Conservation (phyloP, 2,888 invertebrate species). For the Cremastobaeus sp. region DNA sequence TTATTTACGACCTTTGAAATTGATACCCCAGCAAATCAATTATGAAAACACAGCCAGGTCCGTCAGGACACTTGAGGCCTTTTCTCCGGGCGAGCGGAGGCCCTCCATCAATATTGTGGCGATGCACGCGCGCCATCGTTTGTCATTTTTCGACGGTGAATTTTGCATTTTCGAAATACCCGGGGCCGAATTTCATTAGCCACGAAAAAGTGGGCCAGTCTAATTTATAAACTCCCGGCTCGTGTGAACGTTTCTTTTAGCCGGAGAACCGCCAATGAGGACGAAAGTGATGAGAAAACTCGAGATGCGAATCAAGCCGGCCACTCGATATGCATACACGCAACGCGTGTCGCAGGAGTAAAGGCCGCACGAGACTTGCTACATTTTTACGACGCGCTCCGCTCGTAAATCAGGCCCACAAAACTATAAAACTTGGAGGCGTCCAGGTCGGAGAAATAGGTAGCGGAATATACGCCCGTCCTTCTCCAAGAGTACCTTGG, state of each 20-base stretch:
- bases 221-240: constrained; percentile 18
- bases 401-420: constrained; percentile 72
- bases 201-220: constrained; percentile 1
- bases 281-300: constrained; percentile 34
- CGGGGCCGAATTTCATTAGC: constrained; percentile 23
- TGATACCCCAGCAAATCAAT: constrained; percentile 73
- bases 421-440: constrained; percentile 70
- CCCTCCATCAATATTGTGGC: constrained; percentile 37
- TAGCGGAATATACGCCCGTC: constrained; percentile 56
- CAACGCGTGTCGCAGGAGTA: constrained; percentile 52
- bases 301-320: constrained; percentile 17
- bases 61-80: constrained; percentile 32
- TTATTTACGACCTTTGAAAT: constrained; percentile 76
- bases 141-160: constrained; percentile 26
- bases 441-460: constrained; percentile 61
- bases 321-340: constrained; percentile 45
- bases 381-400: constrained; percentile 71
- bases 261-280: too few relatives aligned
- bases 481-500: constrained; percentile 44
- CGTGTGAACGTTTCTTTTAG: too few relatives aligned
- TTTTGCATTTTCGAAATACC: constrained; percentile 43
- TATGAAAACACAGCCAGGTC: constrained; percentile 67
- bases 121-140: constrained; percentile 40
- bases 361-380: constrained; percentile 64
- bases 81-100: constrained; percentile 22